These are phyloP conservation scores for Anniella stebbinsi DNA, from an alignment of 2,797 vertebrate species.

Conservation along the genomic window DNA sequence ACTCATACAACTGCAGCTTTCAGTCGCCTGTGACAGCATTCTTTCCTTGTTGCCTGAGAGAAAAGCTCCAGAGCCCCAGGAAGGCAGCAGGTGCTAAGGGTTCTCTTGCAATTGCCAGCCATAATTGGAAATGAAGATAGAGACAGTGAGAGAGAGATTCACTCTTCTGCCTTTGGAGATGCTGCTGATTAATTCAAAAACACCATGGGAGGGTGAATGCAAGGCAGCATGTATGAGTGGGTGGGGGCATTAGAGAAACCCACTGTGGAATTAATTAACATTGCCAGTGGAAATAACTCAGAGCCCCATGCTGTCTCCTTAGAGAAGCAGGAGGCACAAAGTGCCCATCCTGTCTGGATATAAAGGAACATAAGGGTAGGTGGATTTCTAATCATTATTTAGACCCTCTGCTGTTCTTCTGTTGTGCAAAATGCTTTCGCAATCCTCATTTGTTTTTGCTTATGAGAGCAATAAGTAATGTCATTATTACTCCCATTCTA, in stretches of 20 bases:
- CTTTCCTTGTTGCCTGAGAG: not conserved
- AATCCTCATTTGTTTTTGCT: not conserved
- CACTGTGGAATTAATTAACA: not conserved
- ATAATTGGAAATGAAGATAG: conserved; percentile 27
- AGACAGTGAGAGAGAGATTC: not conserved
- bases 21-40: not conserved
- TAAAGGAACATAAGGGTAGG: conserved; percentile 7
- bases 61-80: not conserved
- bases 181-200: conserved; percentile 34
- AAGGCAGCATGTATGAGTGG: not conserved
- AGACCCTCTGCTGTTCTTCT: not conserved
- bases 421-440: not conserved
- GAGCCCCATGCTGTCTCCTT: not conserved
- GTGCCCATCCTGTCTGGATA: not conserved
- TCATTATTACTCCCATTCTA: not conserved
- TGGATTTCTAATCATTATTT: conserved; percentile 20
- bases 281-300: not conserved
- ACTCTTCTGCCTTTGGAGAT: conserved; percentile 19
- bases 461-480: not conserved
- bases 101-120: conserved; percentile 10
- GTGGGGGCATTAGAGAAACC: not conserved
- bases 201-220: conserved; percentile 12
- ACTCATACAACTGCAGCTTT: not conserved
- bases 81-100: conserved; percentile 16
- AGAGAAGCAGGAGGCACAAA: conserved; percentile 18